Base-by-base conservation (phyloP, 2,888 invertebrate species). In the Heliconius ethilla region DNA sequence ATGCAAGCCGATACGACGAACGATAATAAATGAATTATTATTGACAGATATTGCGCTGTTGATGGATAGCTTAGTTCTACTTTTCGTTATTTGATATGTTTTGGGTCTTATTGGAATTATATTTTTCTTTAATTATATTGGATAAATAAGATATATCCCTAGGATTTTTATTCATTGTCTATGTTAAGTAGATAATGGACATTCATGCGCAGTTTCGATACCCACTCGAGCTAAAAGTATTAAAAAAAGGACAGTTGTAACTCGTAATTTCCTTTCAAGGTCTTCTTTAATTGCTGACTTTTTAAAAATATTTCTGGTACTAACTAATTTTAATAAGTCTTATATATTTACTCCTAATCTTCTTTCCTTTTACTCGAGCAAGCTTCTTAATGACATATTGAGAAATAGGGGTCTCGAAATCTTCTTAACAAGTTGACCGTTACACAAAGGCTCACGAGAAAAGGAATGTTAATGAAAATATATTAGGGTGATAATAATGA, bases 351-450 rank as follows among this genome's bases (percentile, higher is more conserved):
- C 66, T 22, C 6, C 22, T 37, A 67, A 37, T 67, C 67, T 67
- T 37, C n/a, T 37, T 37, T 37, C 33, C n/a, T 37, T 67, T 67
- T 67, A n/a, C n/a, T 67, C n/a, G 37, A 67, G 33, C 37, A 37
- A 67, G 22, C n/a, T n/a, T 67, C 67, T 67, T 67, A 67, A 67
- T 37, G 67, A 67, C 67, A 67, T 67, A 67, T 37, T 67, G n/a
- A 67, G 67, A 37, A 67, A 67, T 67, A 67, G 37, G 66, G 67
- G n/a, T 67, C 37, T 67, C 37, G 67, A 67, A 67, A 67, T 67
- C 67, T 67, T 37, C 67, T 67, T 67, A 67, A 67, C 37, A 67
- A 67, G 37, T 67, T 67, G 37, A 37, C 67, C 67, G 37, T 67
- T n/a, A 67, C 67, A 33, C 66, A 67, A 67, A 67, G 25, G 66